A percentile compares a stretch with the other conserved stretches of the same genome.
Conservation (phyloP, 2,113 vertebrate species). For the Microcebus murinus region DNA sequence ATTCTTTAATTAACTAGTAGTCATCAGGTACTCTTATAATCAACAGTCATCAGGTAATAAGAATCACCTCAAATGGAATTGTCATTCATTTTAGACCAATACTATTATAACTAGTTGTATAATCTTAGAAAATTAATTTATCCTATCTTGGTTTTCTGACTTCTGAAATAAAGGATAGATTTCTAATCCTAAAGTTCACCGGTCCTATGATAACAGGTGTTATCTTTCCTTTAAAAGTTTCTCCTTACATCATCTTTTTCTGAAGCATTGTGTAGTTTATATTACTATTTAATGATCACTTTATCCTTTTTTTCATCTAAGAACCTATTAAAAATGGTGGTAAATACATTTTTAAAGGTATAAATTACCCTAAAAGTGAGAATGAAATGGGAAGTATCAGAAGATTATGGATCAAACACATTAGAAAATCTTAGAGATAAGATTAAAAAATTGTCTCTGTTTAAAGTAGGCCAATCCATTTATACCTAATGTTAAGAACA, state of each 20-base stretch:
- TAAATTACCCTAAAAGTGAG: background rate
- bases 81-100: background rate
- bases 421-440: background rate
- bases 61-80: background rate
- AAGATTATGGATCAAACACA: background rate
- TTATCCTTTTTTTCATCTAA: background rate
- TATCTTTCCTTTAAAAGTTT: conserved; percentile 18
- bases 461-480: background rate
- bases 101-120: background rate
- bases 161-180: background rate
- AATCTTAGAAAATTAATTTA: background rate
- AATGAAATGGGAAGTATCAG: background rate
- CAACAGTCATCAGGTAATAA: background rate
- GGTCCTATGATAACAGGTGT: background rate
- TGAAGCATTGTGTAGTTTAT: background rate
- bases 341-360: background rate
- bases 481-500: background rate
- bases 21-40: background rate
- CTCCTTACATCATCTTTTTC: background rate
- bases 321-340: background rate
- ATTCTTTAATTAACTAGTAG: background rate
- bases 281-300: background rate
- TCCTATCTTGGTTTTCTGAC: background rate
- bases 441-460: background rate
- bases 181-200: background rate